phyloP scores from a whole-genome alignment of 2,888 invertebrate species.

The Agonopterix subpropinquella region DNA sequence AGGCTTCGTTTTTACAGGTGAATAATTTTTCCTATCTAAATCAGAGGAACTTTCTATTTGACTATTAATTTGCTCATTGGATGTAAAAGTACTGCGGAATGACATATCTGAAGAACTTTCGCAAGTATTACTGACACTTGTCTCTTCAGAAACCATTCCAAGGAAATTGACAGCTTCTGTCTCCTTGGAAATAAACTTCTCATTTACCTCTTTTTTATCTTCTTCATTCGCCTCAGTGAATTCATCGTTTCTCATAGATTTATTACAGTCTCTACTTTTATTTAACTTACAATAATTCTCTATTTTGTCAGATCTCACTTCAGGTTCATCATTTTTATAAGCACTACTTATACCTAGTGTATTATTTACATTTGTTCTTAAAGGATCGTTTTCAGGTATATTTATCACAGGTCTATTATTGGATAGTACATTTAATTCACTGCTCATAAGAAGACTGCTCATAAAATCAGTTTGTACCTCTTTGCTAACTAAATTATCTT shows the following conservation, averaged over 20 bases:
- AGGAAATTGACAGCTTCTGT: neutral
- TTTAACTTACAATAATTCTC: slow-evolving; percentile 73
- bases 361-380: slow-evolving; percentile 61
- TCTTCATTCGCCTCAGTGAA: slow-evolving; percentile 14
- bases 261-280: slow-evolving; percentile 64
- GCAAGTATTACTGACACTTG: slow-evolving; percentile 11
- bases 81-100: slow-evolving; percentile 46
- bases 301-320: slow-evolving; percentile 66
- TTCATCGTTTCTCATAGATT: slow-evolving; percentile 32
- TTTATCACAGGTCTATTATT: slow-evolving; percentile 61
- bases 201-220: slow-evolving; percentile 5
- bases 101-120: slow-evolving; percentile 54
- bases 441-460: slow-evolving; percentile 23
- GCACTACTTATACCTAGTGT: slow-evolving; percentile 54
- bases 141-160: slow-evolving; percentile 20
- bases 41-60: slow-evolving; percentile 29
- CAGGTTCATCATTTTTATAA: slow-evolving; percentile 46
- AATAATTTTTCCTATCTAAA: slow-evolving; percentile 20
- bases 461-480: slow-evolving; percentile 47
- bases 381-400: slow-evolving; percentile 54
- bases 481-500: slow-evolving; percentile 40
- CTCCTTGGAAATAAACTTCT: slow-evolving; percentile 20
- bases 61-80: slow-evolving; percentile 31
- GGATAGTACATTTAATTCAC: slow-evolving; percentile 38
- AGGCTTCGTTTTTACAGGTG: slow-evolving; percentile 17